Conservation (phyloP, 2,888 invertebrate genomes). For the Beris morrisii region DNA sequence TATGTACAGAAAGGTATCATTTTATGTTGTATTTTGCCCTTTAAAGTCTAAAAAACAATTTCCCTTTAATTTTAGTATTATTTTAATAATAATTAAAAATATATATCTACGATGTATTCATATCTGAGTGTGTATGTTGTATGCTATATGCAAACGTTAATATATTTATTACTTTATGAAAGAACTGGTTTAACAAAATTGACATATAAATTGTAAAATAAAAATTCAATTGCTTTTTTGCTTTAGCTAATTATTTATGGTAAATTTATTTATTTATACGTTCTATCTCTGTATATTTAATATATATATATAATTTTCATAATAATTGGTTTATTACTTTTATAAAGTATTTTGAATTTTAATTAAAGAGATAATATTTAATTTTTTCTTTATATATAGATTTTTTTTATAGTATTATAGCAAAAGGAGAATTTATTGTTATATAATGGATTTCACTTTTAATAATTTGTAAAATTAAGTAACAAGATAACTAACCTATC, state of each 20-base stretch:
- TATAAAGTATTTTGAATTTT: slow-evolving; percentile 1
- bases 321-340: slow-evolving; percentile 2
- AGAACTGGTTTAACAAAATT: slow-evolving; percentile 8
- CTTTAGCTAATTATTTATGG: slow-evolving; percentile 5
- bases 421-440: slow-evolving; percentile 18
- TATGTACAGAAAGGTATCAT: slow-evolving; percentile 12
- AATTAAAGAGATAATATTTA: slow-evolving; percentile 10
- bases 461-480: slow-evolving; percentile 36
- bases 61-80: background rate
- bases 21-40: background rate
- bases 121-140: too few species aligned
- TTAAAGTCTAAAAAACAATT: background rate
- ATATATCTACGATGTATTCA: background rate
- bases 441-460: background rate
- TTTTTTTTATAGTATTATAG: slow-evolving; percentile 27
- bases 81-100: background rate
- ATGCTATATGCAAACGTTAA: too few species aligned
- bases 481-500: slow-evolving; percentile 38
- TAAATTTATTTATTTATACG: too few species aligned
- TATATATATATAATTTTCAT: background rate
- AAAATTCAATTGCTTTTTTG: slow-evolving; percentile 3
- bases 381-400: background rate
- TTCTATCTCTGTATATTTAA: too few species aligned
- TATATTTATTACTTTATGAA: background rate
- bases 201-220: background rate